Conservation (phyloP, 2,797 vertebrate species). For the Phoebastria nigripes region DNA sequence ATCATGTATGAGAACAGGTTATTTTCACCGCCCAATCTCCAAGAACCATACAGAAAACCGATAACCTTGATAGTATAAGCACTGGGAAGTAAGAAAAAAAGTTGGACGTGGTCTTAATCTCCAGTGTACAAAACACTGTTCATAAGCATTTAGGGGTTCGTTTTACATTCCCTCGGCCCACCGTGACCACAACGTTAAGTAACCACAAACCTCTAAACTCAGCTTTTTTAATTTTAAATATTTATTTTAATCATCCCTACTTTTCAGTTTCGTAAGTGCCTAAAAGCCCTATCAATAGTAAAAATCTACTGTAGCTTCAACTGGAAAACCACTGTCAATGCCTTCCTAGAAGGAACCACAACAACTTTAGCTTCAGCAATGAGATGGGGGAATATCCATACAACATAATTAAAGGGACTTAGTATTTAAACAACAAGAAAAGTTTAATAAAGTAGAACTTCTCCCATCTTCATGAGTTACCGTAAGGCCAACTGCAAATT, state of each 20-base stretch:
- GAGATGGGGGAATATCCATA: neutral
- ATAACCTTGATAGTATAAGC: neutral
- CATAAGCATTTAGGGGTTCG: neutral
- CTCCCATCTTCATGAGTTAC: neutral
- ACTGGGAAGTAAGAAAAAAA: neutral
- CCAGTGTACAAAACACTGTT: neutral
- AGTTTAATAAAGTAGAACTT: neutral
- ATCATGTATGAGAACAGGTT: accelerated
- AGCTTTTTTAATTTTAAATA: neutral
- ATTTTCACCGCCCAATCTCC: neutral
- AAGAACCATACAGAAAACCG: neutral
- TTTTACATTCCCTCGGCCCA: neutral
- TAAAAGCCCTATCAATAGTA: neutral
- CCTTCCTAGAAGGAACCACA: neutral
- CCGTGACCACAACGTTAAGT: neutral
- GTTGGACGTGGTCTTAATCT: neutral
- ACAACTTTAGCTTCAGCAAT: neutral
- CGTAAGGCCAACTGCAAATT: neutral
- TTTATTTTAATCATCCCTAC: neutral
- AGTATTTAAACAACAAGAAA: neutral
- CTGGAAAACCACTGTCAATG: neutral
- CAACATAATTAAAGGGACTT: neutral
- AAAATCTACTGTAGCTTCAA: neutral
- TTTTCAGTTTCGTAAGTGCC: neutral
- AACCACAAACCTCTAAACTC: neutral